Base-by-base conservation (phyloP, 2,113 vertebrate species). In the Gallinago jamesoni region DNA sequence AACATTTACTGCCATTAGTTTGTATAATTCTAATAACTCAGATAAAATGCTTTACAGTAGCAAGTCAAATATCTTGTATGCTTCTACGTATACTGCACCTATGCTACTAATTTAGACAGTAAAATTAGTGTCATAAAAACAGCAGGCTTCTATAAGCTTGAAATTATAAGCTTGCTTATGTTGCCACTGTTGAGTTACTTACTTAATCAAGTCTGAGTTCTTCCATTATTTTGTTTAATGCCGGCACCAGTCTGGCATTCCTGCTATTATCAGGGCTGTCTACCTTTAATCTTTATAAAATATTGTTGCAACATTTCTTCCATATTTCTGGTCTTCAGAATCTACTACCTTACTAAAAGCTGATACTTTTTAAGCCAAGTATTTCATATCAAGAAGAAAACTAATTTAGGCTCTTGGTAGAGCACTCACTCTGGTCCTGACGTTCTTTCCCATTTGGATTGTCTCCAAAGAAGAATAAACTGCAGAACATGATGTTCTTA, bases 221-320 rank as follows among this genome's bases (percentile, higher is more conserved):
- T 62, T 95, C 41, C 41, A 45, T 75, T 91, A 81, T 82, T 94
- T 93, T 90, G n/a, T 85, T 80, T 75, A 75, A 75, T 78, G 52
- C 33, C 69, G 89, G 17, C 4, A 4, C 50, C 17, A 50, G 80
- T 59, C 69, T 80, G 50, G 41, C 31, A 82, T 75, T 78, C 47
- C 48, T 0, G 3, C 18, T 68, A 35, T 89, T 89, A 87, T 39
- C 4, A 1, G 16, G 12, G 12, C 41, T 93, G 64, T 84, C 81
- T 75, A 84, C 35, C 15, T 95, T 94, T 68, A 90, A 79, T 90
- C 48, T 81, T 77, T 53, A 39, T 39, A 85, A 96, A 95, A 94
- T 90, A 94, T 28, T 59, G 18, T 56, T 64, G 43, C 67, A 79
- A 78, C n/a, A 76, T 90, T 93, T 94, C 28, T 92, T 79, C 76